phyloP scores from a whole-genome alignment of 2,888 invertebrate genomes.

The Hecatera dysodea region DNA sequence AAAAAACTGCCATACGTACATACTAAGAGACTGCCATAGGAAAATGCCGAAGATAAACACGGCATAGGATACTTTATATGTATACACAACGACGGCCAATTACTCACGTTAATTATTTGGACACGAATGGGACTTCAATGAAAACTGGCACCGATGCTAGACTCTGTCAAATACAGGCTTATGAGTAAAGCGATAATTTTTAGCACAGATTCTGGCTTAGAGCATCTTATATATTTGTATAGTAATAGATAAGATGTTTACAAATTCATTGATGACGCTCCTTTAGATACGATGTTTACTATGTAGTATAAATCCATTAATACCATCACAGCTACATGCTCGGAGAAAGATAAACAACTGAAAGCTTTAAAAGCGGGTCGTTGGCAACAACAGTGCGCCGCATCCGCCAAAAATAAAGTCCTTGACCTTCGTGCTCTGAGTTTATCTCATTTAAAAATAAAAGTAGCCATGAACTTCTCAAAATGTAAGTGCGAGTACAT shows the following conservation, averaged over 20 bases:
- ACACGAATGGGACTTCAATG: slow-evolving; percentile 64
- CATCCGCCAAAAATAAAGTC: slow-evolving; percentile 88
- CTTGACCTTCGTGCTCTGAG: slow-evolving; percentile 86
- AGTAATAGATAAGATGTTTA: slow-evolving; percentile 47
- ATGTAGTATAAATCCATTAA: slow-evolving; percentile 71
- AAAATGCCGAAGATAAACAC: slow-evolving; percentile 79
- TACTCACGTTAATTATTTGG: slow-evolving; percentile 74
- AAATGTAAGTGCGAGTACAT: slow-evolving; percentile 80
- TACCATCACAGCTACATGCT: slow-evolving; percentile 69
- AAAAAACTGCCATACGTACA: slow-evolving; percentile 77
- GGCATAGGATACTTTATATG: slow-evolving; percentile 66
- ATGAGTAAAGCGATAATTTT: slow-evolving; percentile 34
- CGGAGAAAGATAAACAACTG: slow-evolving; percentile 73
- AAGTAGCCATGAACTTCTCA: slow-evolving; percentile 87
- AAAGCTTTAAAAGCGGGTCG: slow-evolving; percentile 76
- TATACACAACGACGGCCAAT: slow-evolving; percentile 72
- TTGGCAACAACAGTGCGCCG: slow-evolving; percentile 80
- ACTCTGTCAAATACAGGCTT: slow-evolving; percentile 45
- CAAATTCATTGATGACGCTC: slow-evolving; percentile 64
- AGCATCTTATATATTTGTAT: background rate
- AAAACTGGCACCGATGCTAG: slow-evolving; percentile 61
- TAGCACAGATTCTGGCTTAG: slow-evolving; percentile 22
- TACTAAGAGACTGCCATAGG: slow-evolving; percentile 70
- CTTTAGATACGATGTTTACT: slow-evolving; percentile 74
- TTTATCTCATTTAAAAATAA: slow-evolving; percentile 87